These are phyloP conservation scores for Hippocampus abdominalis DNA, from an alignment of 2,113 vertebrate genomes.

Conservation along the genomic window DNA sequence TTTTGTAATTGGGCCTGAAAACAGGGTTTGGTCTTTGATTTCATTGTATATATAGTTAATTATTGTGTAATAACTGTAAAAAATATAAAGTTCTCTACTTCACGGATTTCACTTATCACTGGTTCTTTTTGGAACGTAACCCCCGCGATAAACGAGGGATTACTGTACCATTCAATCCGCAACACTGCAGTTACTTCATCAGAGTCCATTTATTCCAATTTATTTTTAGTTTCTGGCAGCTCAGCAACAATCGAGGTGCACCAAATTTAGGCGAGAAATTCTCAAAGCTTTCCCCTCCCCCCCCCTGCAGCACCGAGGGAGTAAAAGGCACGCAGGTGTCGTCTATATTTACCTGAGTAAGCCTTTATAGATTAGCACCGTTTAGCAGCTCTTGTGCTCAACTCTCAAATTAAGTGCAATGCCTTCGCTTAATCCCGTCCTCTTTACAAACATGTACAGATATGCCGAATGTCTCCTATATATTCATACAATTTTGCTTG, in stretches of 20 bases:
- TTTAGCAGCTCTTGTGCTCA: slow-evolving; percentile 57
- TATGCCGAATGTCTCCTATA: slow-evolving; percentile 58
- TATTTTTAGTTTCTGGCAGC: slow-evolving; percentile 16
- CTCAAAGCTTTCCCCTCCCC: slow-evolving; percentile 36
- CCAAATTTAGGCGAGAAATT: slow-evolving; percentile 43
- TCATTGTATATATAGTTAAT: too few relatives aligned
- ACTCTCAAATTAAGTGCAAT: slow-evolving; percentile 65
- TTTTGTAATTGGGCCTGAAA: too few relatives aligned
- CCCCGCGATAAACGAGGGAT: too few relatives aligned
- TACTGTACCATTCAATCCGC: background rate
- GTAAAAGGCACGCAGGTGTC: slow-evolving; percentile 66
- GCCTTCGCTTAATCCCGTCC: slow-evolving; percentile 54
- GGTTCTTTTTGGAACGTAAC: too few relatives aligned
- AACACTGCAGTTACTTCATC: slow-evolving; percentile 1
- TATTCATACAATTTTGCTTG: slow-evolving; percentile 59
- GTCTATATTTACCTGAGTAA: slow-evolving; percentile 66
- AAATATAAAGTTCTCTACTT: too few relatives aligned
- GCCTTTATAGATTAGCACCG: slow-evolving; percentile 67
- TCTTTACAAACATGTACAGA: slow-evolving; percentile 48
- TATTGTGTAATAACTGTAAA: too few relatives aligned
- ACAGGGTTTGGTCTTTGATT: too few relatives aligned
- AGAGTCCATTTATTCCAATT: slow-evolving; percentile 1
- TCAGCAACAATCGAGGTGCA: slow-evolving; percentile 22
- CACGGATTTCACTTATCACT: too few relatives aligned
- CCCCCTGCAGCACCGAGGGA: slow-evolving; percentile 41